Evolutionary conservation across 2,797 vertebrate genomes (phyloP).

Genomic region (Tokudaia tokunoshimensis): DNA sequence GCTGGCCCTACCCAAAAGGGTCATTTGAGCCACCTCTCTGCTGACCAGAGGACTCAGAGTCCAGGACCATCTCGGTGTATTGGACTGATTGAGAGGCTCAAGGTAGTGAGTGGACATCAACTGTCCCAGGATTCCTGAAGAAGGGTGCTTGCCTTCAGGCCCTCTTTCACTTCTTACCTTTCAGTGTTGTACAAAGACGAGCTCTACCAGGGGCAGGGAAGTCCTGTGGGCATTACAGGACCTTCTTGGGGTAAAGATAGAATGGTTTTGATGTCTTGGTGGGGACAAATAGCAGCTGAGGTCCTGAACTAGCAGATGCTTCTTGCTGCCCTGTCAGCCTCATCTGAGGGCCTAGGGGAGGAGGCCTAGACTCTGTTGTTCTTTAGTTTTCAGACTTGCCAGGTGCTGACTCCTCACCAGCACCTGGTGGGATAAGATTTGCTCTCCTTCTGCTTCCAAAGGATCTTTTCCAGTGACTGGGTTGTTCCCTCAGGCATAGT

Average conservation of each 20-base stretch:
- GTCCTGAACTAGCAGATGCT: background rate
- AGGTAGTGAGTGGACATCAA: background rate
- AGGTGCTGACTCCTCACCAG: background rate
- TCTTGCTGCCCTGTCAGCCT: background rate
- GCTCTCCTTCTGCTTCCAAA: background rate
- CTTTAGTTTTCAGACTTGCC: background rate
- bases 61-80: background rate
- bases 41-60: background rate
- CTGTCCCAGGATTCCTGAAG: background rate
- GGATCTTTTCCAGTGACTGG: background rate
- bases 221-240: background rate
- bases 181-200: background rate
- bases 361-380: background rate
- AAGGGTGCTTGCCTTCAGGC: fast-evolving
- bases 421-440: background rate
- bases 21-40: background rate
- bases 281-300: background rate
- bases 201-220: too few relatives aligned
- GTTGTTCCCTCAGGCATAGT: background rate
- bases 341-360: background rate
- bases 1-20: background rate
- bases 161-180: too few relatives aligned
- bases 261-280: too few relatives aligned
- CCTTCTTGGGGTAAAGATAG: background rate
- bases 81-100: background rate